Conservation (phyloP, 2,113 vertebrate species). For the Prunella fulvescens region DNA sequence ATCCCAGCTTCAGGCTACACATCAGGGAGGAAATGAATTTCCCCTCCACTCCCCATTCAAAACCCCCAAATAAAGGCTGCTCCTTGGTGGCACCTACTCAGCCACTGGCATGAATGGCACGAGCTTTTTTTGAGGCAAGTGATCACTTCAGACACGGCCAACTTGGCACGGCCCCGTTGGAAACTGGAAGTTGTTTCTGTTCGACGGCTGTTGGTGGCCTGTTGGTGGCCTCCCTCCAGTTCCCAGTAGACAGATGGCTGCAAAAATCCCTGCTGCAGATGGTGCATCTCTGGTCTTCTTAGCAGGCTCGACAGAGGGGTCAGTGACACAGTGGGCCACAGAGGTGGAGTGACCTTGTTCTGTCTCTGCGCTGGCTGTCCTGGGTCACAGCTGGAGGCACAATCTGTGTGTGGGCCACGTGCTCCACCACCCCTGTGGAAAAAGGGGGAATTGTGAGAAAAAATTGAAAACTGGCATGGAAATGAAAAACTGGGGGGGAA, state of each 20-base stretch:
- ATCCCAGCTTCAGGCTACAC: not conserved
- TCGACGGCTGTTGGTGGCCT: conserved; percentile 46
- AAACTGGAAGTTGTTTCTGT: not conserved
- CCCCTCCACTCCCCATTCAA: not conserved
- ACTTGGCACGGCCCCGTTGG: not conserved
- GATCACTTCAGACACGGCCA: not conserved
- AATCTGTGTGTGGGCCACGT: not conserved
- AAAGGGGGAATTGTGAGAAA: not conserved
- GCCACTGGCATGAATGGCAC: not conserved
- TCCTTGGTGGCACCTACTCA: not conserved
- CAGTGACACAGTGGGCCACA: conserved; percentile 6
- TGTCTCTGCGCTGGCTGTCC: not conserved
- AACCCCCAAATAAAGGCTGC: not conserved
- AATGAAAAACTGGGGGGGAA: not conserved
- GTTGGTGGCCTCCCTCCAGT: conserved; percentile 44
- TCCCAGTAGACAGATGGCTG: conserved; percentile 51
- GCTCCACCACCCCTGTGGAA: not conserved
- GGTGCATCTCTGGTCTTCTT: conserved; percentile 37
- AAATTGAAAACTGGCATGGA: not conserved
- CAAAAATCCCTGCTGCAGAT: conserved; percentile 36
- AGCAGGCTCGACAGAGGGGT: conserved; percentile 7
- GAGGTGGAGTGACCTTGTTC: conserved; percentile 5
- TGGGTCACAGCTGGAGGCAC: not conserved
- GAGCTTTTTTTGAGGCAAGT: not conserved
- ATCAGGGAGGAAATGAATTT: not conserved